These are phyloP conservation scores for Abrostola tripartita DNA, from an alignment of 2,888 invertebrate species.

Conservation along the genomic window DNA sequence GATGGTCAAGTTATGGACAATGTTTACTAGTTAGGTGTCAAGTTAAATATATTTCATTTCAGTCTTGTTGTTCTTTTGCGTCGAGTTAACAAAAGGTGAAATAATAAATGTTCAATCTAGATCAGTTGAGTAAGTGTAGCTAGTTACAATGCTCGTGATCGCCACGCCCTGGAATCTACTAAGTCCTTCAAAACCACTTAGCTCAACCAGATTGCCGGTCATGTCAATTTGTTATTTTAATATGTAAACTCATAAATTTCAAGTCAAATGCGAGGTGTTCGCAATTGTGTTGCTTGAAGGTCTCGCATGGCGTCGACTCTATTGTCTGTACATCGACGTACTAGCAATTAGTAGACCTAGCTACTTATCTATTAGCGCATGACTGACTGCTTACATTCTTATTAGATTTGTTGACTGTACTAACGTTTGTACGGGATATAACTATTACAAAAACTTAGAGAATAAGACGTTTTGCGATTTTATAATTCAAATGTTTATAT, in stretches of 20 bases:
- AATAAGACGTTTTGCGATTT: no score
- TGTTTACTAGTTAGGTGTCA: conserved; percentile 54
- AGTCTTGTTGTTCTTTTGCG: conserved; percentile 58
- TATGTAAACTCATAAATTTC: conserved; percentile 75
- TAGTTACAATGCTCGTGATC: conserved; percentile 75
- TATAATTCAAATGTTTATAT: no score
- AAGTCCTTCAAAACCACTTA: conserved; percentile 80
- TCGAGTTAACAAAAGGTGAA: conserved; percentile 71
- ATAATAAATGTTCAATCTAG: conserved; percentile 71
- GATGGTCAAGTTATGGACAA: conserved; percentile 44
- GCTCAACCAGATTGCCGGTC: conserved; percentile 71
- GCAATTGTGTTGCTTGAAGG: conserved; percentile 69
- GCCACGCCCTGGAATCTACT: conserved; percentile 78
- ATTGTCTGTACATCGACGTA: conserved; percentile 71
- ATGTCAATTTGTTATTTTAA: conserved; percentile 81
- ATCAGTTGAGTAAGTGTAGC: conserved; percentile 60
- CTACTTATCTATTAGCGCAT: conserved; percentile 58
- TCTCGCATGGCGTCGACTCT: conserved; percentile 69
- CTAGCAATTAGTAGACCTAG: conserved; percentile 68
- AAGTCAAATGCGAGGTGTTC: conserved; percentile 69
- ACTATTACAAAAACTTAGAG: no score
- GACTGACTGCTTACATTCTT: conserved; percentile 57
- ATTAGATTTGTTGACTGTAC: conserved; percentile 53
- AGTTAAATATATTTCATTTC: conserved; percentile 61
- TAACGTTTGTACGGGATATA: conserved; percentile 13